A percentile compares a stretch with the other conserved stretches of the same genome.
Conservation (phyloP, 2,888 invertebrate species). For the Toxonevra muliebris region DNA sequence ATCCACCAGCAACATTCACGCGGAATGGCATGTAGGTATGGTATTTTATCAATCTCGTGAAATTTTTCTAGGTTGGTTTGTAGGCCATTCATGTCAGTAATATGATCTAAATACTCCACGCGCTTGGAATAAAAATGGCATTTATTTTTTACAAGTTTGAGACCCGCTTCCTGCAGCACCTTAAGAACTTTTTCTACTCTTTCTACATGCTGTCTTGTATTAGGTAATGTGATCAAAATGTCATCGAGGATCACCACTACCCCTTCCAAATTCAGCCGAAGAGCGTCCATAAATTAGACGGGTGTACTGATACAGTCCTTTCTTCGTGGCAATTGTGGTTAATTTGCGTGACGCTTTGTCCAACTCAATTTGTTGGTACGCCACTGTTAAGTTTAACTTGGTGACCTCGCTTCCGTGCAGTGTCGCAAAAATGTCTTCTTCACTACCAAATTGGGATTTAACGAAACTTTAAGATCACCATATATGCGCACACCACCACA, state of each 20-base stretch:
- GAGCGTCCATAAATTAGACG: constrained; percentile 55
- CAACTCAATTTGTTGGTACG: too few species aligned
- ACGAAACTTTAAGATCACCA: constrained; percentile 39
- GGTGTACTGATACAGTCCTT: constrained; percentile 37
- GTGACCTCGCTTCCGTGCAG: constrained; percentile 22
- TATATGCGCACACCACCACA: constrained; percentile 45
- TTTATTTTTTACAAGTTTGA: constrained; percentile 29
- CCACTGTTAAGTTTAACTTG: constrained; percentile 52
- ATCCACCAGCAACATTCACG: too few species aligned
- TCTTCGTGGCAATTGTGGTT: constrained; percentile 49
- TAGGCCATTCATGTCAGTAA: constrained; percentile 47
- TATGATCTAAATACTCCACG: constrained; percentile 50
- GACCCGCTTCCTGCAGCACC: constrained; percentile 28
- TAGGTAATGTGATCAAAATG: constrained; percentile 40
- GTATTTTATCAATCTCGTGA: constrained; percentile 34
- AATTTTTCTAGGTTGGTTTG: constrained; percentile 46
- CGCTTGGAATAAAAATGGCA: constrained; percentile 27
- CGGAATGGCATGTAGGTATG: too few species aligned
- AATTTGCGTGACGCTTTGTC: constrained; percentile 46
- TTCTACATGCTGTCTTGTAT: constrained; percentile 21
- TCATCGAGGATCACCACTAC: constrained; percentile 47
- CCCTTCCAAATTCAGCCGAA: too few species aligned
- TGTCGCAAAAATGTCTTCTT: constrained; percentile 42
- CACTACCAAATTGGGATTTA: constrained; percentile 44
- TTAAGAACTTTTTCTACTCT: constrained; percentile 23